These are phyloP conservation scores for Tenthredo amoena DNA, from an alignment of 2,888 invertebrate genomes.

Conservation along the genomic window DNA sequence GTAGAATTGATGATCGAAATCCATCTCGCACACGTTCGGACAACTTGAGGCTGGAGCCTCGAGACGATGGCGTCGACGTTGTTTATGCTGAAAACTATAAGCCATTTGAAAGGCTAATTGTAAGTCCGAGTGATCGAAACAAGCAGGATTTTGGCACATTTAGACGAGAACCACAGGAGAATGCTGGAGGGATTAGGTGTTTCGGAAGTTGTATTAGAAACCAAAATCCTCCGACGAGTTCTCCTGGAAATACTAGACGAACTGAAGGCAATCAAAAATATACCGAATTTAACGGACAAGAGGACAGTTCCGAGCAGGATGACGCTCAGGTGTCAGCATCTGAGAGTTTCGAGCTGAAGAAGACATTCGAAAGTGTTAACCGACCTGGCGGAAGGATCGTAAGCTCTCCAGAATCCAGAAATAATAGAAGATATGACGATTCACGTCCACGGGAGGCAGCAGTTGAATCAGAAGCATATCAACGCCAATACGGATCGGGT, in stretches of 20 bases:
- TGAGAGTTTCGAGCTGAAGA: constrained; percentile 51
- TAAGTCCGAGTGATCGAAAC: not conserved
- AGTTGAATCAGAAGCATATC: constrained; percentile 9
- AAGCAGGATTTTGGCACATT: not conserved
- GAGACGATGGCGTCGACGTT: constrained; percentile 12
- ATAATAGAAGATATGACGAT: constrained; percentile 20
- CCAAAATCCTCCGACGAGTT: constrained; percentile 3
- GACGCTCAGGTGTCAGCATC: constrained; percentile 51
- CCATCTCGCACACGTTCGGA: not conserved
- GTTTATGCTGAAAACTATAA: constrained; percentile 22
- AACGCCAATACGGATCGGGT: not conserved
- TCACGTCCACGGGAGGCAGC: not conserved
- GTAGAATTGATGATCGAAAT: not conserved
- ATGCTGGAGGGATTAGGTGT: constrained; percentile 17
- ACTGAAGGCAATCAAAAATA: constrained; percentile 21
- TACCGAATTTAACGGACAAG: not conserved
- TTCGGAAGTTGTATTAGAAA: constrained; percentile 45
- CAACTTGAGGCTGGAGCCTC: not conserved
- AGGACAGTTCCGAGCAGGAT: not conserved
- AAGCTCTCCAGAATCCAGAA: constrained; percentile 38
- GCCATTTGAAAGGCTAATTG: not conserved
- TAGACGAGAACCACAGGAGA: not conserved
- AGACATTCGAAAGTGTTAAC: constrained; percentile 40
- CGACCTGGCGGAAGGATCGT: not conserved
- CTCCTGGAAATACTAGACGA: not conserved